These are phyloP conservation scores for Xanthia togata DNA, from an alignment of 2,888 invertebrate species.

Conservation along the genomic window DNA sequence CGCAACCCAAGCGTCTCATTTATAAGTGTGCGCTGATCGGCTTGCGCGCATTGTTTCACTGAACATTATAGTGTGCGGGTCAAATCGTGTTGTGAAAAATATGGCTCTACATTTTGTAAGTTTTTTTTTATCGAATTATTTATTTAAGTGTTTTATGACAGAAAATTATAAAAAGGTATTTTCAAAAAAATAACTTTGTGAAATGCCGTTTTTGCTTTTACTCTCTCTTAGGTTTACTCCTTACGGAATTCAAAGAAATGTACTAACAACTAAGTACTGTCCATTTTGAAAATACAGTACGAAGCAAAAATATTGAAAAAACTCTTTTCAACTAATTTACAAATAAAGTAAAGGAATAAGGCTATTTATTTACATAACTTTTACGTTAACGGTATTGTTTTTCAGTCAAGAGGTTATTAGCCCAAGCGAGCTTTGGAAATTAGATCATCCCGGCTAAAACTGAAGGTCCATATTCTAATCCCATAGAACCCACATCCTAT, in stretches of 20 bases:
- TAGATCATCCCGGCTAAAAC: not conserved
- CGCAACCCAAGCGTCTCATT: conserved; percentile 58
- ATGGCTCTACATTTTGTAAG: conserved; percentile 77
- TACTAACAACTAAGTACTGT: not conserved
- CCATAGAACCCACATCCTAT: too few species aligned
- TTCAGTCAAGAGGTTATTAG: conserved; percentile 12
- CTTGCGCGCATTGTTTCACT: conserved; percentile 71
- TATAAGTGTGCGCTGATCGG: conserved; percentile 69
- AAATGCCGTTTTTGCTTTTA: not conserved
- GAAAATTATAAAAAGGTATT: not conserved
- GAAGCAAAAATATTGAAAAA: not conserved
- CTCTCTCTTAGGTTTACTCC: not conserved
- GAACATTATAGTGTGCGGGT: conserved; percentile 67
- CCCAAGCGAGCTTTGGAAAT: not conserved
- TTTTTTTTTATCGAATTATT: conserved; percentile 38
- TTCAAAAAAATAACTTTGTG: too few species aligned
- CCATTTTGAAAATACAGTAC: not conserved
- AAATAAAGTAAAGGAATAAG: not conserved
- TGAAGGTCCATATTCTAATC: not conserved
- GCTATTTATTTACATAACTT: not conserved
- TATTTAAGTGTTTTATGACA: not conserved
- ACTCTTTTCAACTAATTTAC: not conserved
- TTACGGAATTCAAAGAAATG: not conserved
- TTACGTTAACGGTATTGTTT: not conserved
- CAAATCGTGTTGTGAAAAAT: conserved; percentile 63